Evolutionary conservation across 1,140 invertebrate species (phyloP).

Genomic region (Rhopalosiphum padi): DNA sequence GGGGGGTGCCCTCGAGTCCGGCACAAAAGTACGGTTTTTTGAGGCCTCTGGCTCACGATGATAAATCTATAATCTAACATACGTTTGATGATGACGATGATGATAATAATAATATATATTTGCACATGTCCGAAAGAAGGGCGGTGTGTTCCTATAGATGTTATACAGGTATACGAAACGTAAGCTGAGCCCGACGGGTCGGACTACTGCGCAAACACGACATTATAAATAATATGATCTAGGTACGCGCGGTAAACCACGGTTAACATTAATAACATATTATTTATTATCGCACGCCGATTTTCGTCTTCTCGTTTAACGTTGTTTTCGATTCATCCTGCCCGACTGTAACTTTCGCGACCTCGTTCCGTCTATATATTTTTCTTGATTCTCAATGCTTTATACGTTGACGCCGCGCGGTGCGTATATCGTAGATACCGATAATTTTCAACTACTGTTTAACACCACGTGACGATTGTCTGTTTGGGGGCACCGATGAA

Average conservation of each 20-base stretch:
- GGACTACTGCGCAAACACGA: not conserved
- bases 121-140: not conserved
- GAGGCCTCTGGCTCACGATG: not conserved
- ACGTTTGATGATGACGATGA: not conserved
- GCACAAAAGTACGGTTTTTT: not conserved
- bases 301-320: not conserved
- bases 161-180: not conserved
- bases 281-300: not conserved
- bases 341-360: not conserved
- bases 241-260: not conserved
- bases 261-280: not conserved
- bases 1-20: not conserved
- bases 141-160: not conserved
- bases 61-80: not conserved
- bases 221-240: not conserved
- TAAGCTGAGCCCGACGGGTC: not conserved
- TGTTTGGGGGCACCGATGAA: too few relatives aligned
- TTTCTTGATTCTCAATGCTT: not conserved
- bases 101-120: conserved; percentile 3
- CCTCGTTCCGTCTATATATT: not conserved
- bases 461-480: not conserved
- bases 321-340: conserved; percentile 4
- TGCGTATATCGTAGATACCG: not conserved
- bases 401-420: not conserved
- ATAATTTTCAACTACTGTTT: not conserved